A percentile compares a stretch with the other conserved stretches of the same genome.
Conservation (phyloP, 2,113 vertebrate genomes). For the Eublepharis macularius region DNA sequence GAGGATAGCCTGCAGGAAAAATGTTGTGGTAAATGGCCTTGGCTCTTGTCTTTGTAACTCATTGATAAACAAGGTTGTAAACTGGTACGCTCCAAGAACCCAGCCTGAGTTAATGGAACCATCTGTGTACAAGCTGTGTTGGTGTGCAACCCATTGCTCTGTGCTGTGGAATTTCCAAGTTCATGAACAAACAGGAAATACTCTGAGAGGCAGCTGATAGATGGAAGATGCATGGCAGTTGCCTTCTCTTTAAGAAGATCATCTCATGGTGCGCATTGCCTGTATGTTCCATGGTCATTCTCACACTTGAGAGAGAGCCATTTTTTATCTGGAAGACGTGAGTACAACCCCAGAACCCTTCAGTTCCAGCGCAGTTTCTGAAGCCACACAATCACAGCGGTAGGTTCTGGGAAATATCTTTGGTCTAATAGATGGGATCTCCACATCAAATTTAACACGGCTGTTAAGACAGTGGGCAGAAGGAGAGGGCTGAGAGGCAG, state of each 20-base stretch:
- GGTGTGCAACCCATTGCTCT: background rate
- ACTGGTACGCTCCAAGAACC: background rate
- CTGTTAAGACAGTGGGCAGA: too few relatives aligned
- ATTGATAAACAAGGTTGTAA: background rate
- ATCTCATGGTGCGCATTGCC: background rate
- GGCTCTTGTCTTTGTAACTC: too few relatives aligned
- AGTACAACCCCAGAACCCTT: background rate
- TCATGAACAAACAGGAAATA: background rate
- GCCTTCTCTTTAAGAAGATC: background rate
- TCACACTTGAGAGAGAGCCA: too few relatives aligned
- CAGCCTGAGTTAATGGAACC: background rate
- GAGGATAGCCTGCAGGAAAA: too few relatives aligned
- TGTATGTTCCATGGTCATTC: background rate
- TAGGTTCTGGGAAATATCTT: too few relatives aligned
- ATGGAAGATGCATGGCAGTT: background rate
- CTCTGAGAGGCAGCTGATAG: background rate
- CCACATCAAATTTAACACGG: too few relatives aligned
- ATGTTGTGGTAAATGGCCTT: too few relatives aligned
- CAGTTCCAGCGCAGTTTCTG: background rate
- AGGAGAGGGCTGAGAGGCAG: too few relatives aligned
- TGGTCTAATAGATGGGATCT: too few relatives aligned
- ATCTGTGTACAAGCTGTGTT: constrained; percentile 22
- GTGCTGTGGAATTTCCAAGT: background rate
- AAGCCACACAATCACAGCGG: background rate
- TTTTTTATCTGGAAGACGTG: background rate